Base-by-base conservation (phyloP, 2,113 vertebrate species). In the Columbina picui region DNA sequence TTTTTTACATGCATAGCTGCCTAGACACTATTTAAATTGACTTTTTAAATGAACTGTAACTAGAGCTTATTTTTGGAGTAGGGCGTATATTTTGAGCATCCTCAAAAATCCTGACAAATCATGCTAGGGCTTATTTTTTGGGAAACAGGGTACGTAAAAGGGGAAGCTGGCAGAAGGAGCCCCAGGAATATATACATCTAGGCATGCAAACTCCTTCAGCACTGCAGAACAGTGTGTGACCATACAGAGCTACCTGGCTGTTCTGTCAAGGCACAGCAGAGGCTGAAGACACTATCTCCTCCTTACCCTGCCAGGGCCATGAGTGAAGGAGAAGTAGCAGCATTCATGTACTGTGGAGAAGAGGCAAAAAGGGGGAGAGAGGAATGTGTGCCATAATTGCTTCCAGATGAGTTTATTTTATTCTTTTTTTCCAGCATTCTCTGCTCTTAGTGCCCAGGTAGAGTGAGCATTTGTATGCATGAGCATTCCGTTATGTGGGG, bases 151-250 rank as follows among this genome's bases (percentile, higher is more conserved):
- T 34, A 19, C 0, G 1, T 61, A 59, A 45, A 85, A 57, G 41
- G 12, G 41, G 34, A 79, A 36, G 59, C 32, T 2, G 6, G 36
- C 47, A 30, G 41, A 61, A 55, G 30, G 8, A 71, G 23, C 18
- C 19, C 12, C 30, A 12, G 45, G 39, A 41, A 4, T 45, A 43
- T 15, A 20, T n/a, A 0, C 29, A 17, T 68, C 11, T 34, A 36
- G 75, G 57, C 38, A 63, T 38, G 53, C 38, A 23, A 59, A 7
- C 3, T 39, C 23, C 22, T 56, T 78, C 6, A 14, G 39, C 4
- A 2, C 12, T 39, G n/a, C n/a, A 4, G 15, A 57, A 55, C 22
- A 20, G 14, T 0, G 0, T 0, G 7, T 47, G 53, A 53, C 18
- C 5, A 0, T 8, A 39, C 27, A 13, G 32, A 49, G 20, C 73